Percentiles rank a stretch among this genome's conserved stretches.
Conservation (phyloP, 2,797 vertebrate genomes). For the Cygnus olor region DNA sequence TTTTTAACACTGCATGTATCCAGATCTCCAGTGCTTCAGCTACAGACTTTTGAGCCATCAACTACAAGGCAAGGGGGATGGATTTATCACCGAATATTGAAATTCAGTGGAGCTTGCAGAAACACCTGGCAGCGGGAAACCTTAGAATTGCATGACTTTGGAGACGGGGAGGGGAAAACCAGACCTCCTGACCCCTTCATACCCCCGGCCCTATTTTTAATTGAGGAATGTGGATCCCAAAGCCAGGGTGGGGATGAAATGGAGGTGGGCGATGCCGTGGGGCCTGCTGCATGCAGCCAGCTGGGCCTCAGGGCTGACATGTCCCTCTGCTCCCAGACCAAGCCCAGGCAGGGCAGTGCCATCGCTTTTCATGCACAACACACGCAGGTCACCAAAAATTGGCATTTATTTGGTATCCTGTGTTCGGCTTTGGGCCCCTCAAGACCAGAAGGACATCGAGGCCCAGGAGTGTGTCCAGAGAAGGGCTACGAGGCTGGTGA, state of each 20-base stretch:
- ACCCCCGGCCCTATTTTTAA: background rate
- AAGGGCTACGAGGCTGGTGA: no score
- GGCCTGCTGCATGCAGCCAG: background rate
- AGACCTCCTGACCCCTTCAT: background rate
- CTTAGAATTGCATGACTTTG: rapidly evolving
- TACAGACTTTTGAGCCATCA: rapidly evolving
- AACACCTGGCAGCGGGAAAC: background rate
- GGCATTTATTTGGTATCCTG: background rate
- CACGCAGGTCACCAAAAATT: background rate
- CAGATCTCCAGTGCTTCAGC: background rate
- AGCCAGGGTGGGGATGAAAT: background rate
- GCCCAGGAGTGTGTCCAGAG: no score
- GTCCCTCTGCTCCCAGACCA: background rate
- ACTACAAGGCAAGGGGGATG: rapidly evolving
- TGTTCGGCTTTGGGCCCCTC: no score
- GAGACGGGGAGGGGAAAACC: background rate
- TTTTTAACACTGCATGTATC: background rate
- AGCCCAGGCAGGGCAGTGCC: rapidly evolving
- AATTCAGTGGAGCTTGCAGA: background rate
- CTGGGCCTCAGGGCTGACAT: background rate
- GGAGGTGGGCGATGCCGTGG: rapidly evolving
- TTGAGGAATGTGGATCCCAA: rapidly evolving
- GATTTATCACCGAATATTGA: rapidly evolving
- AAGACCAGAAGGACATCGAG: no score
- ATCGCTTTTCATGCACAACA: background rate